phyloP scores from a whole-genome alignment of 2,888 invertebrate genomes.

The Lypha dubia region DNA sequence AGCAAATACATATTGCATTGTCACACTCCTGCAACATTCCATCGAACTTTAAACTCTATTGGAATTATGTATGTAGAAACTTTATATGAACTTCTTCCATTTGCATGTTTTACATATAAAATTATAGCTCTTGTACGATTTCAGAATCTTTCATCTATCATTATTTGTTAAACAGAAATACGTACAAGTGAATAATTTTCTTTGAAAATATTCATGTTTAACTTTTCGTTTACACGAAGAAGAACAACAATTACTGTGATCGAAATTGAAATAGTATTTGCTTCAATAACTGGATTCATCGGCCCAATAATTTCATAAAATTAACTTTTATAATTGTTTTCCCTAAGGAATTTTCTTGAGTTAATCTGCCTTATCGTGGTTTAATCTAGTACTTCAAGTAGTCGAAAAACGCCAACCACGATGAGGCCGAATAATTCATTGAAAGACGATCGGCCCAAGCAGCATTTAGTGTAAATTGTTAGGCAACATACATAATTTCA shows the following conservation, averaged over 20 bases:
- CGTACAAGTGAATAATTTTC: conserved; percentile 10
- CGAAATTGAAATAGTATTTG: background rate
- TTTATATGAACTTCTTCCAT: conserved; percentile 14
- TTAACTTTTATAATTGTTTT: no score
- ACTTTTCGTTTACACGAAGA: background rate
- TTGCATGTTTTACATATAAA: conserved; percentile 28
- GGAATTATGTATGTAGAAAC: conserved; percentile 43
- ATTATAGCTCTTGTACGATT: conserved; percentile 53
- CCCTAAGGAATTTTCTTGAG: no score
- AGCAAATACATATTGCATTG: background rate
- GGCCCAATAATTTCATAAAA: no score
- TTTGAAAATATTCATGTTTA: conserved; percentile 37
- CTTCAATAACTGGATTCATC: background rate
- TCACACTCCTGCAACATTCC: conserved; percentile 43
- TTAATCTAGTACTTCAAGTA: no score
- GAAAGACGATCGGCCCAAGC: no score
- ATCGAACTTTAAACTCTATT: conserved; percentile 21
- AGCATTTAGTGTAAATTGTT: no score
- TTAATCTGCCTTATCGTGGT: no score
- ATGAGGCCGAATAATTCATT: no score
- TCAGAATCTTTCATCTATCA: background rate
- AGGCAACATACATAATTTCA: no score
- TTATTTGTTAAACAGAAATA: conserved; percentile 7
- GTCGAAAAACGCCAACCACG: no score
- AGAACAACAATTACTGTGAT: background rate